Evolutionary conservation across 2,888 invertebrate genomes (phyloP).

Genomic region (Bruchidius siliquastri): DNA sequence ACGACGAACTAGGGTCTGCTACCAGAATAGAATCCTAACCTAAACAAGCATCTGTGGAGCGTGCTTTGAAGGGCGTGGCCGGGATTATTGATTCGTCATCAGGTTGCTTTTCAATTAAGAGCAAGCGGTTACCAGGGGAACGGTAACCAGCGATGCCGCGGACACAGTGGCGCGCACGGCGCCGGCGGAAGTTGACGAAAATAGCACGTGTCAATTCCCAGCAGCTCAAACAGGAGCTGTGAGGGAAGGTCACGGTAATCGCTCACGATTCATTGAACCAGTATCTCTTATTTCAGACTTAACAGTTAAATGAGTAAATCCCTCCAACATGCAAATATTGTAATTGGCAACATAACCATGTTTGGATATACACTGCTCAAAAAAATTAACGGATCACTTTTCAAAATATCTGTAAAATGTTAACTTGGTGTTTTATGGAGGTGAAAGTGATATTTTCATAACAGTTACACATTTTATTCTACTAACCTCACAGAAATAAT

Average conservation of each 20-base stretch:
- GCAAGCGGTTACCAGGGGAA: slow-evolving; percentile 50
- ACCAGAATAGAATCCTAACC: slow-evolving; percentile 13
- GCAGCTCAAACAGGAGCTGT: background rate
- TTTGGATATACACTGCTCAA: too few relatives aligned
- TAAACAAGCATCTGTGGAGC: slow-evolving; percentile 22
- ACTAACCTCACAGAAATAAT: too few relatives aligned
- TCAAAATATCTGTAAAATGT: too few relatives aligned
- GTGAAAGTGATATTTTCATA: too few relatives aligned
- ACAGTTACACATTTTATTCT: too few relatives aligned
- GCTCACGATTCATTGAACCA: too few relatives aligned
- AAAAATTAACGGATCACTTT: too few relatives aligned
- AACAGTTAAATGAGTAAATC: too few relatives aligned
- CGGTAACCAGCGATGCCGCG: slow-evolving; percentile 31
- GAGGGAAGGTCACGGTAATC: background rate
- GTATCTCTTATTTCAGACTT: too few relatives aligned
- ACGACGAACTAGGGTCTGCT: background rate
- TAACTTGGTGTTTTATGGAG: too few relatives aligned
- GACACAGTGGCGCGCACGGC: slow-evolving; percentile 11
- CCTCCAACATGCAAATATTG: too few relatives aligned
- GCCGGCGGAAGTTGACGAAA: background rate
- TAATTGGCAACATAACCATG: too few relatives aligned
- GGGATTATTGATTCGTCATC: slow-evolving; percentile 51
- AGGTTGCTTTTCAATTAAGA: slow-evolving; percentile 52
- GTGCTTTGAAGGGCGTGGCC: slow-evolving; percentile 29
- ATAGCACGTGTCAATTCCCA: background rate